Base-by-base conservation (phyloP, 2,113 vertebrate species). In the Pelobates fuscus region DNA sequence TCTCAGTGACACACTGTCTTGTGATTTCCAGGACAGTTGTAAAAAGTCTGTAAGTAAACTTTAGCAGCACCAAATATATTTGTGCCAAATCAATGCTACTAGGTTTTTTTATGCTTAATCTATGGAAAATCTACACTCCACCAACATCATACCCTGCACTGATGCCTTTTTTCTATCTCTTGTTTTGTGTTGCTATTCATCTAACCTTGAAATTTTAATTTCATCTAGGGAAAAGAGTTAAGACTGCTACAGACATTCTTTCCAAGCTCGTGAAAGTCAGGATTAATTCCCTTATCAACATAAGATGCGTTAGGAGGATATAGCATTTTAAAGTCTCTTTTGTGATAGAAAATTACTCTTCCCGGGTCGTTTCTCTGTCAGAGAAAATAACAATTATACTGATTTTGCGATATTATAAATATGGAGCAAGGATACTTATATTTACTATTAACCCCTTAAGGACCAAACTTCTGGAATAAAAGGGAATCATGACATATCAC, bases 131-230 rank as follows among this genome's bases (percentile, higher is more conserved):
- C 44, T 17, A 17, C 15, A 49, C 44, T 17, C 14, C 4, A 11
- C 44, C 44, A 3, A 17, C 44, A 49, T 11, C 1, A 37, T 10
- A 37, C 10, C n/a, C n/a, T n/a, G n/a, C 20, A 23, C 18, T 10
- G 3, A 71, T 46, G 24, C 49, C 49, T 32, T 30, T 58, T 25
- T 21, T 59, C 6, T 52, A 49, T 32, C 44, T 71, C 20, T 15
- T 8, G 3, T 18, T 61, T 29, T 30, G 29, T 58, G 49, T n/a
- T 49, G 15, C 43, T 71, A 18, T 62, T 62, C 58, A 14, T 8
- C 25, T 62, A 71, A 71, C 70, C 70, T 71, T 71, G 41, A 43
- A 62, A 71, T 71, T 71, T 71, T 52, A 62, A 49, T 63, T 62
- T 63, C 62, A 43, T 41, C 58, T 29, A 61, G 58, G 70, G 70